phyloP scores from a whole-genome alignment of 2,888 invertebrate genomes.

The Ditula angustiorana region DNA sequence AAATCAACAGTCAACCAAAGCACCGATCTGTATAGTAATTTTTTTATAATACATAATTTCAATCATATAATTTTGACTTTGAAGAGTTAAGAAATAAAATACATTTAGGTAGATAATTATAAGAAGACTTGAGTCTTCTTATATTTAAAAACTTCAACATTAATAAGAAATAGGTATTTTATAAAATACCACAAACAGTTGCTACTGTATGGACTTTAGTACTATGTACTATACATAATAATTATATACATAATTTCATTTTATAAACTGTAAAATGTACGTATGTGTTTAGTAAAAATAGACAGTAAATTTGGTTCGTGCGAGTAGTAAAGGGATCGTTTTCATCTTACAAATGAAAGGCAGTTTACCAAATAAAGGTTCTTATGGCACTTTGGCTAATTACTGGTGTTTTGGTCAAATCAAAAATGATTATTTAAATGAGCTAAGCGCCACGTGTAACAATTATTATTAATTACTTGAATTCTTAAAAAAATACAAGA shows the following conservation, averaged over 20 bases:
- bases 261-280: constrained; percentile 30
- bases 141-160: constrained; percentile 12
- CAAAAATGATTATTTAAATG: too few relatives aligned
- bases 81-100: constrained; percentile 11
- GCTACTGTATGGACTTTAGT: constrained; percentile 35
- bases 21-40: constrained; percentile 40
- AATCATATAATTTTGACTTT: constrained; percentile 13
- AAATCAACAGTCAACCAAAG: constrained; percentile 69
- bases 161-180: constrained; percentile 21
- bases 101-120: background rate
- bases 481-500: too few relatives aligned
- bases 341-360: constrained; percentile 24
- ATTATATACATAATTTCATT: constrained; percentile 25
- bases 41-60: constrained; percentile 25
- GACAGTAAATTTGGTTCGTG: constrained; percentile 36
- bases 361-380: background rate
- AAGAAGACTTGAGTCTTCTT: constrained; percentile 15
- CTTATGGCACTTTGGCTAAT: too few relatives aligned
- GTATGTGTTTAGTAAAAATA: constrained; percentile 37
- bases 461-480: too few relatives aligned
- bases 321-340: constrained; percentile 36
- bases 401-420: too few relatives aligned
- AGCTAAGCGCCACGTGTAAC: too few relatives aligned
- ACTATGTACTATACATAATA: constrained; percentile 35
- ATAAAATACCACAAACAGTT: constrained; percentile 23